Evolutionary conservation across 2,888 invertebrate species (phyloP), one percentile per base, ranked within the genome.

Genomic region (Trachelus troglodyta): DNA sequence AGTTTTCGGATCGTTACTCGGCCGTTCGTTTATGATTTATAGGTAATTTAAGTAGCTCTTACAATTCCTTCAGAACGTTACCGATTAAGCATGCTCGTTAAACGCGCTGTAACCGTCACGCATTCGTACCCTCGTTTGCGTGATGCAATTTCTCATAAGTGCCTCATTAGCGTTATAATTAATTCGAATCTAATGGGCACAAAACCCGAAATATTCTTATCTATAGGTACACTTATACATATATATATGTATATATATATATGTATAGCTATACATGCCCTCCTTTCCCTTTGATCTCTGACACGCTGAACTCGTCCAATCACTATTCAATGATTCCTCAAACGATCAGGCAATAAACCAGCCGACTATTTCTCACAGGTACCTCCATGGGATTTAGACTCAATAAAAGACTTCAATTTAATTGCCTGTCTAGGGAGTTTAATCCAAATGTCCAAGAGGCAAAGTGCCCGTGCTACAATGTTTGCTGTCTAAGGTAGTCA

Each of bases 91-190:
- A 79, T 77, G 83, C 83, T 85, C 81, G 85, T 87, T 84, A 85
- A 83, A 84, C 79, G 79, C 81, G 82, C 79, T 80, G 77, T 78
- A 84, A 79, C 79, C 80, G 83, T 83, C 83, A 82, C 83, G 83
- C 82, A 81, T 84, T 83, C 82, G 82, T 78, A 76, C 82, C 79
- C 77, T 82, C 82, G 79, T 83, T 84, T 75, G 80, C 83, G 81
- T 81, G 80, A 83, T 82, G 84, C 79, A 78, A 82, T 82, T 83
- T 83, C 81, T 78, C 83, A n/a, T 35, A 80, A 83, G 82, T 79
- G 77, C 81, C 85, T 87, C 86, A 86, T 88, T 88, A 87, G 85
- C 81, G 83, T 79, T 79, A 82, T 81, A 83, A 87, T 86, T 87
- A 86, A 88, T 87, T 87, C 81, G 81, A 79, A 73, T 76, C 75